Evolutionary conservation across 2,888 invertebrate species (phyloP), one percentile per base, ranked within the genome.

Genomic region (Barypeithes pellucidus): DNA sequence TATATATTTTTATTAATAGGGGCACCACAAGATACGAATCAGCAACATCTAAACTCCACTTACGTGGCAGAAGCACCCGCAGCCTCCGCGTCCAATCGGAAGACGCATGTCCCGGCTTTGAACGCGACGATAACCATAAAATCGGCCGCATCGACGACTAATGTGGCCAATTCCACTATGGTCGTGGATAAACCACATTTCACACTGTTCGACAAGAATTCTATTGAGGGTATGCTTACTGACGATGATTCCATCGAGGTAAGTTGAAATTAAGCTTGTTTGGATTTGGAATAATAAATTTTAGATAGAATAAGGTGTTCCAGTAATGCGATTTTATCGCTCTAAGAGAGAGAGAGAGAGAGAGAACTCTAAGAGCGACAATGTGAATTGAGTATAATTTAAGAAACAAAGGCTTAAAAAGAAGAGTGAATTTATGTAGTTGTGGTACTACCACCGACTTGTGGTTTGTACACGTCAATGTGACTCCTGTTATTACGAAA

Each of bases 171-270:
- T 60, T 18, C 33, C 50, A 73, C 73, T 9, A 22, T 61, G 3
- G 50, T 65, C 0, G 45, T 52, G 11, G 68, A 50, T n/a, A 60
- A 72, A 22, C 62, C 67, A 9, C 52, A 67, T 11, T 68, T 68
- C n/a, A 68, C 68, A 20, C 68, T 68, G 20, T 54, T 67, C 12
- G 18, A 75, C 24, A 63, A 57, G 11, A 24, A 59, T 60, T 78
- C 77, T 67, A 20, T 79, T 12, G 22, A 54, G 22, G 39, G 20
- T 41, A 18, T 73, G 52, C 54, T 82, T 41, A 82, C 82, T 11
- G 82, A 83, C 60, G 82, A 83, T 73, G 83, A 83, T 54, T 76
- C 78, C 4, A 71, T 76, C 16, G 77, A 77, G 12, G 76, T 74
- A 52, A 68, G 41, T 45, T 22, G 14, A 36, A 18, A 22, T 62